Evolutionary conservation across 2,113 vertebrate genomes (phyloP).

Genomic region (Calyptomena viridis): DNA sequence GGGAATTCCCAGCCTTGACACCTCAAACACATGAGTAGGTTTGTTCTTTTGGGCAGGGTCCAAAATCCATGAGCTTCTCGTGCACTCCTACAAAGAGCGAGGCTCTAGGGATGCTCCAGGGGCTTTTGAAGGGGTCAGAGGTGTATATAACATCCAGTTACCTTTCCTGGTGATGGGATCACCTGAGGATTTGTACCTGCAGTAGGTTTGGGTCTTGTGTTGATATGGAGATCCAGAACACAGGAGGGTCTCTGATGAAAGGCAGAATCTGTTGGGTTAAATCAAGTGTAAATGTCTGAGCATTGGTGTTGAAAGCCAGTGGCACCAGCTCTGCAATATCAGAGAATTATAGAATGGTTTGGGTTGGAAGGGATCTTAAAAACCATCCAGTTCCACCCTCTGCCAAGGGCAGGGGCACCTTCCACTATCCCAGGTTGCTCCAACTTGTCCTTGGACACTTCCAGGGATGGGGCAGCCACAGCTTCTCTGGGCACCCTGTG

Average conservation of each 20-base stretch:
- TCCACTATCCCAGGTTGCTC: not conserved
- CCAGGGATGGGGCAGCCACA: not conserved
- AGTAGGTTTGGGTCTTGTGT: not conserved
- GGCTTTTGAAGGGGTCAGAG: not conserved
- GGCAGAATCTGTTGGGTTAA: not conserved
- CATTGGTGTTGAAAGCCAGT: accelerated
- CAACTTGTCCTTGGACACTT: not conserved
- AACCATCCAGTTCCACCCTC: not conserved
- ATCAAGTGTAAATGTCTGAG: not conserved
- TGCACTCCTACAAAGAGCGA: accelerated
- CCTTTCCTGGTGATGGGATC: not conserved
- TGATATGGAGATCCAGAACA: not conserved
- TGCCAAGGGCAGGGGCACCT: not conserved
- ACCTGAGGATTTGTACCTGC: not conserved
- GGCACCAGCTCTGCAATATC: accelerated
- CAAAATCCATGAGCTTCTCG: accelerated
- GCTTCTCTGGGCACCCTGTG: not conserved
- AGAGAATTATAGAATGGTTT: not conserved
- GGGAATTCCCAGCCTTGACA: not conserved
- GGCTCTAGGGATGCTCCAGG: not conserved
- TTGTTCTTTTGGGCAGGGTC: not conserved
- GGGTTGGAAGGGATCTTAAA: not conserved
- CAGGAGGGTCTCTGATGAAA: not conserved
- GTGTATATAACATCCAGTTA: not conserved
- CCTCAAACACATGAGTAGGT: not conserved